phyloP scores from a whole-genome alignment of 2,797 vertebrate species.

The Falco biarmicus region DNA sequence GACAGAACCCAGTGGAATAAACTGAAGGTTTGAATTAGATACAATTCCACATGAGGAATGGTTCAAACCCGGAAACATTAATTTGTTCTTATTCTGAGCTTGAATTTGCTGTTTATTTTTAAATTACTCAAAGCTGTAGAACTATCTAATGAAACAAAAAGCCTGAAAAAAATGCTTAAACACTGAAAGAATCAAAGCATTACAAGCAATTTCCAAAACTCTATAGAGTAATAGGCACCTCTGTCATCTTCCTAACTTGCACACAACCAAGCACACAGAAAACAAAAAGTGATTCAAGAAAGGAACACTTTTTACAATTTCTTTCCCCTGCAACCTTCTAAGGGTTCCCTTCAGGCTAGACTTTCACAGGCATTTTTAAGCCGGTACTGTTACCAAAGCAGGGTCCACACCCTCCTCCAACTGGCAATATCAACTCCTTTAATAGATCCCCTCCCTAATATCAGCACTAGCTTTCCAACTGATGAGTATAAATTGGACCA shows the following conservation, averaged over 20 bases:
- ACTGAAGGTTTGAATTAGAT: not conserved
- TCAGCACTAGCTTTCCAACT: not conserved
- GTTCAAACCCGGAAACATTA: not conserved
- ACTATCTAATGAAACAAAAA: not conserved
- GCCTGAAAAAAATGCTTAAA: not conserved
- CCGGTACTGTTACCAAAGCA: not conserved
- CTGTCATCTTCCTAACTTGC: not conserved
- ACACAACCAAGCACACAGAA: not conserved
- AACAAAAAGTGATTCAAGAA: slow-evolving; percentile 16
- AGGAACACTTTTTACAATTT: not conserved
- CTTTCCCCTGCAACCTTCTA: not conserved
- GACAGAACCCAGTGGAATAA: not conserved
- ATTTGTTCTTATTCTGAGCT: not conserved
- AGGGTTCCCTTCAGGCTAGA: not conserved
- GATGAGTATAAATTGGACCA: not conserved
- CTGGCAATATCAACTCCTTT: not conserved
- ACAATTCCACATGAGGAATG: not conserved
- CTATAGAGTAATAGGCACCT: not conserved
- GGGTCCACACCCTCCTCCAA: not conserved
- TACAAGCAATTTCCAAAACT: not conserved
- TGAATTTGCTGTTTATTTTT: not conserved
- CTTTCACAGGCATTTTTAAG: not conserved
- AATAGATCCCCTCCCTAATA: not conserved
- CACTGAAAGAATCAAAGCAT: not conserved
- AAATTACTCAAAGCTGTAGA: not conserved